phyloP scores from a whole-genome alignment of 2,888 invertebrate species.

The Lamellibrachia columna region DNA sequence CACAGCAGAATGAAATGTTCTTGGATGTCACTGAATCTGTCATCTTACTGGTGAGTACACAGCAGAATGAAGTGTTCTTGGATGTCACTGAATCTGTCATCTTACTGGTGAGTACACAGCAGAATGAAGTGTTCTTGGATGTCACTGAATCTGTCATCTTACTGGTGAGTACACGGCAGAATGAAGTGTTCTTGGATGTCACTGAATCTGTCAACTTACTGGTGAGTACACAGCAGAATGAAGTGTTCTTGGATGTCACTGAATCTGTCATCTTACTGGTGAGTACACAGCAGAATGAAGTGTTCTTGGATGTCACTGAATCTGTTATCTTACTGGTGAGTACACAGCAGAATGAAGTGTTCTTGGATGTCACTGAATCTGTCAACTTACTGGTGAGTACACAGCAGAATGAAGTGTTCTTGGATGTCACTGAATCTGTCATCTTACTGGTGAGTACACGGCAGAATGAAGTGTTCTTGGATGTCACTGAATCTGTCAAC shows the following conservation, averaged over 20 bases:
- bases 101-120: too few relatives aligned
- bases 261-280: conserved; percentile 92
- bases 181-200: conserved; percentile 90
- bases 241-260: conserved; percentile 98
- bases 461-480: conserved; percentile 83
- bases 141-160: too few relatives aligned
- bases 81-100: too few relatives aligned
- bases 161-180: too few relatives aligned
- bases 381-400: conserved; percentile 81
- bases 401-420: conserved; percentile 76
- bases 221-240: conserved; percentile 34
- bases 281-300: conserved; percentile 64
- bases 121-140: too few relatives aligned
- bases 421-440: conserved; percentile 98
- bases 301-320: conserved; percentile 98
- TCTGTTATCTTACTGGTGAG: conserved; percentile 87
- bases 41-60: too few relatives aligned
- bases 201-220: conserved; percentile 97
- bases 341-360: conserved; percentile 72
- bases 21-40: too few relatives aligned
- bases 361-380: conserved; percentile 97
- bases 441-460: conserved; percentile 75
- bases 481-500: conserved; percentile 98
- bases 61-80: too few relatives aligned
- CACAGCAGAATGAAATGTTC: too few relatives aligned